These are phyloP conservation scores for Sigmodon hispidus DNA, from an alignment of 2,113 vertebrate species.

Conservation along the genomic window DNA sequence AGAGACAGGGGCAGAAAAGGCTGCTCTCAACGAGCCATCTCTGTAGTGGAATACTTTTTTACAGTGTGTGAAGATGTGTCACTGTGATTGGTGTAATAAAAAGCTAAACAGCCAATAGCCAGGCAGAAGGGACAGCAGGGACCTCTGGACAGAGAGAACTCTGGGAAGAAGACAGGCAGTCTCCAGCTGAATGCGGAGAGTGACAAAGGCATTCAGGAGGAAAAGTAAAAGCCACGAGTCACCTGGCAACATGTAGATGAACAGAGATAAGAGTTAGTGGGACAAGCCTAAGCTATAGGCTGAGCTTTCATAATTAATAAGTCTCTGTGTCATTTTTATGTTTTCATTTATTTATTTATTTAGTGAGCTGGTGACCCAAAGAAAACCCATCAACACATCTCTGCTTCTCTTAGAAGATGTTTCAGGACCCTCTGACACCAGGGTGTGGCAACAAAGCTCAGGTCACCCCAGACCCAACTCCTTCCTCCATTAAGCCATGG, in stretches of 20 bases:
- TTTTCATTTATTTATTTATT: too few relatives aligned
- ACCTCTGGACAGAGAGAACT: background rate
- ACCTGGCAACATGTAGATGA: background rate
- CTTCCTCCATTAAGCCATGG: background rate
- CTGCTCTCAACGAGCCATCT: too few relatives aligned
- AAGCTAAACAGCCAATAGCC: background rate
- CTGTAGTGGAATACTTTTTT: background rate
- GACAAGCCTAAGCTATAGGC: background rate
- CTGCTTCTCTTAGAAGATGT: background rate
- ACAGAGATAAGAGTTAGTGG: background rate
- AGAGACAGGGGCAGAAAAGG: background rate
- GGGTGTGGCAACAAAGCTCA: background rate
- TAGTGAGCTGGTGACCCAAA: background rate
- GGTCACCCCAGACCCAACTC: background rate
- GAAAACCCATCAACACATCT: background rate
- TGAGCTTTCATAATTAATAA: background rate
- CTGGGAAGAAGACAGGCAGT: background rate
- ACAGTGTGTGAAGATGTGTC: background rate
- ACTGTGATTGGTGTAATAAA: background rate
- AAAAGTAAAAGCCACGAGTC: background rate
- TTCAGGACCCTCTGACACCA: background rate
- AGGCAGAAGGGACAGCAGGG: background rate
- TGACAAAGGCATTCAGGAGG: background rate
- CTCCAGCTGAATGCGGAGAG: background rate
- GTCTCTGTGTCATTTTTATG: background rate